Evolutionary conservation across 2,888 invertebrate genomes (phyloP), one percentile per base, ranked within the genome.

Genomic region (Cynaeus angustus): DNA sequence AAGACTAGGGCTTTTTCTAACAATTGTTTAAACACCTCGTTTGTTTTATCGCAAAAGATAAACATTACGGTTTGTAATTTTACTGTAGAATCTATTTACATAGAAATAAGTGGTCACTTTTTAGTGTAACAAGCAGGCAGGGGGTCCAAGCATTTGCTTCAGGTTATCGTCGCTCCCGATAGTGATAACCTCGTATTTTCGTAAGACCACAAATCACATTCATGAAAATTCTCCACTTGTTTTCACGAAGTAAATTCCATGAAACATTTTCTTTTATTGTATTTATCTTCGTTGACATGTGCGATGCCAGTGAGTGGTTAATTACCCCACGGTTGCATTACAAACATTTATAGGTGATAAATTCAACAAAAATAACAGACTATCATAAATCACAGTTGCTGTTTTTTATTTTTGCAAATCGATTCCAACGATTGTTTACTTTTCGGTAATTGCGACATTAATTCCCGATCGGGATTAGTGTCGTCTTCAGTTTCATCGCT

Each of bases 211-310:
- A 21, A 21, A 21, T 21, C 21, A 21, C 21, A 21, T 21, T 21
- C 21, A 21, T 21, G 21, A 21, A 28, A 50, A 50, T 26, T 30
- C 33, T 52, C 33, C 52, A 13, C 30, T 52, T 52, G 30, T 43
- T 43, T 43, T 43, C 12, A 3, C 38, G 5, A 7, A 43, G 43
- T 33, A 52, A 52, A 52, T 52, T 52, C 52, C 14, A 13, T 33
- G 52, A 52, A 50, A 55, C 16, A 10, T 38, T 55, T 55, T 55
- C 55, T 14, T 56, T 56, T 41, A 56, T 56, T 41, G 26, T 53
- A 13, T 56, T 55, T 37, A 55, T 38, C 16, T 55, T 7, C 37
- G 10, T 10, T 13, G 10, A n/a, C 7, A 8, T 55, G 2, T n/a
- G 21, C 38, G 14, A 10, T 14, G 16, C n/a, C 1, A n/a, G 37